Evolutionary conservation across 2,888 invertebrate genomes (phyloP), one percentile per base, ranked within the genome.

Genomic region (Agriopis aurantiaria): DNA sequence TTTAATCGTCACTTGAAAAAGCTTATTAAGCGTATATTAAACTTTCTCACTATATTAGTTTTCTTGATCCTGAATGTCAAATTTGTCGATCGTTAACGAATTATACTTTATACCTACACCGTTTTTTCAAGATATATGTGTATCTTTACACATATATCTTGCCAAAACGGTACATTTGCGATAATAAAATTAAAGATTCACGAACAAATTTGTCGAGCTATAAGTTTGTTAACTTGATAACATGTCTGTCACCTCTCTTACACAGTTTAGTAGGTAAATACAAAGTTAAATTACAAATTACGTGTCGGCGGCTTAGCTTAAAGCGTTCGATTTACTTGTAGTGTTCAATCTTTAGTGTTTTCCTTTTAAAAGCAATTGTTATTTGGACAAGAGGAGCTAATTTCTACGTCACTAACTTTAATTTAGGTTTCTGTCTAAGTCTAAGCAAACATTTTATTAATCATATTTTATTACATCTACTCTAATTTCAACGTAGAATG

Each of bases 281-380:
- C 49, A 53, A 61, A 62, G 41, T 53, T 53, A 62, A 62, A 62
- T 67, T 57, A 56, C 56, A 48, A 57, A 68, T 63, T 63, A 68
- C 52, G 55, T 14, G 48, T 60, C 53, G 60, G 69, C 48, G 23
- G 63, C 48, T 69, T 65, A 55, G 23, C 23, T 60, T 17, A 40
- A 51, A 67, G 45, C 55, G 48, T 69, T 64, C 59, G 14, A 48
- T 33, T 52, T 49, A 64, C 48, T 57, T 64, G 33, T n/a, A 49
- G 33, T n/a, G 43, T 64, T 43, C 40, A 64, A 68, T 64, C 17
- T 58, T 56, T 46, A 57, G 62, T 51, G 8, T 56, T 61, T 56
- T 23, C 49, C 49, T 57, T 68, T 60, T 51, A 8, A 52, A 52
- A 52, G 45, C 33, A 56, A 61, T 67, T 46, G 60, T 57, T 67